Evolutionary conservation across 2,888 invertebrate genomes (phyloP).

Genomic region (Saturnia japonica): DNA sequence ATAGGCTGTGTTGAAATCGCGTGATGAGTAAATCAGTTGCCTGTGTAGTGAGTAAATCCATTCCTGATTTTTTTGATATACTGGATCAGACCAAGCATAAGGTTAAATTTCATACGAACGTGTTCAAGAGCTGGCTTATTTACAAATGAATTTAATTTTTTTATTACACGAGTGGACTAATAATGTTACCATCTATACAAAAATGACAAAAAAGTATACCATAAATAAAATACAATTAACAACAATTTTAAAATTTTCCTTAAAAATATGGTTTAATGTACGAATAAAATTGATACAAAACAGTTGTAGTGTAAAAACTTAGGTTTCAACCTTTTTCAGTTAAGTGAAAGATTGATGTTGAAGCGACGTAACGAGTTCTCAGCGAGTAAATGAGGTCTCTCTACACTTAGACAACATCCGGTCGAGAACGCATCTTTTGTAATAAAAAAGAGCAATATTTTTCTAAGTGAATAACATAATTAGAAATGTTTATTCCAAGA

Average conservation of each 20-base stretch:
- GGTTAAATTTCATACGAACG: too few species aligned
- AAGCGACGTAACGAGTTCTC: constrained; percentile 54
- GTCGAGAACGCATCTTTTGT: background rate
- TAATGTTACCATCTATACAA: too few species aligned
- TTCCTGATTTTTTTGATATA: too few species aligned
- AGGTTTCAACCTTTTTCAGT: constrained; percentile 44
- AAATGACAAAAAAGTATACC: too few species aligned
- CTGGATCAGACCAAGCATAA: too few species aligned
- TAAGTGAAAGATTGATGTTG: constrained; percentile 60
- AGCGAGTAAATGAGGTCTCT: constrained; percentile 46
- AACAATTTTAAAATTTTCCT: background rate
- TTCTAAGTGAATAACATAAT: background rate
- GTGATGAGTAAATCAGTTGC: too few species aligned
- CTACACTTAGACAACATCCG: constrained; percentile 25
- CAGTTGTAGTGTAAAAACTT: constrained; percentile 18
- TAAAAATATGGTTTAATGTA: background rate
- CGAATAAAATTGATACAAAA: background rate
- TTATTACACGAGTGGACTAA: too few species aligned
- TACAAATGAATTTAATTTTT: too few species aligned
- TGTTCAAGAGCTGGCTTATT: too few species aligned
- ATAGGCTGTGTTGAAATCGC: too few species aligned
- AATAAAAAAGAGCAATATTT: constrained; percentile 1
- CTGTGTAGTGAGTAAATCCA: too few species aligned
- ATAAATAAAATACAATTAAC: too few species aligned
- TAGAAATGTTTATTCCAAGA: background rate